A percentile compares a stretch with the other conserved stretches of the same genome.
Evolutionary conservation across 1,140 invertebrate genomes (phyloP).

Genomic region (Megalopta genalis): DNA sequence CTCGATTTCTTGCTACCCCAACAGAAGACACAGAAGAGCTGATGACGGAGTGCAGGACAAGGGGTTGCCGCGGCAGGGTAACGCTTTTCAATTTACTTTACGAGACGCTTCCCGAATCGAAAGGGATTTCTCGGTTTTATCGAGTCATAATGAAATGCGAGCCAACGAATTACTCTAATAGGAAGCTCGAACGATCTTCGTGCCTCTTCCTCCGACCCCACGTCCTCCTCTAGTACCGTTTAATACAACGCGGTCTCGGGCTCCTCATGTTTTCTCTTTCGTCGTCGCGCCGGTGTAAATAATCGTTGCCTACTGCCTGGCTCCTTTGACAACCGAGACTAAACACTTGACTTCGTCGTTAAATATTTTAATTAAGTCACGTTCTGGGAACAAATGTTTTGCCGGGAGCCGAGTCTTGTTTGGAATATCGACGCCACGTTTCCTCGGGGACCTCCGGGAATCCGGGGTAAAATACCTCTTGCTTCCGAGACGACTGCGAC

Average conservation of each 20-base stretch:
- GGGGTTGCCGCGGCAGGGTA: constrained; percentile 6
- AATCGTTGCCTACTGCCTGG: constrained; percentile 12
- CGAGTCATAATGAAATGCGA: constrained; percentile 62
- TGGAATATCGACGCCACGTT: neutral
- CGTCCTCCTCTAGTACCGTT: constrained; percentile 11
- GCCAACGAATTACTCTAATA: constrained; percentile 59
- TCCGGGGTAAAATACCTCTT: neutral
- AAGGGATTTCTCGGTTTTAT: constrained; percentile 60
- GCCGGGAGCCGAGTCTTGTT: neutral
- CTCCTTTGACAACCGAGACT: constrained; percentile 16
- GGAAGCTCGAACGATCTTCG: constrained; percentile 13
- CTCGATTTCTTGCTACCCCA: neutral
- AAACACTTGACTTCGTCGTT: constrained; percentile 13
- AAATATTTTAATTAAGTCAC: constrained; percentile 55
- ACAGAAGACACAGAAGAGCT: constrained; percentile 14
- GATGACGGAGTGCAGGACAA: constrained; percentile 10
- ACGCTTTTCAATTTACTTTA: constrained; percentile 60
- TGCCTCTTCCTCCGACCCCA: constrained; percentile 11
- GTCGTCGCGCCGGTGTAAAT: constrained; percentile 32
- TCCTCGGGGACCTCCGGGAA: neutral
- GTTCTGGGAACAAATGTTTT: constrained; percentile 24
- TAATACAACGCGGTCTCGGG: constrained; percentile 18
- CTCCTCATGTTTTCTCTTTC: constrained; percentile 17
- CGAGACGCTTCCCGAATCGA: constrained; percentile 29
- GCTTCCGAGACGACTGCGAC: neutral